phyloP scores from a whole-genome alignment of 2,797 vertebrate genomes.

The Lepus oiostolus region DNA sequence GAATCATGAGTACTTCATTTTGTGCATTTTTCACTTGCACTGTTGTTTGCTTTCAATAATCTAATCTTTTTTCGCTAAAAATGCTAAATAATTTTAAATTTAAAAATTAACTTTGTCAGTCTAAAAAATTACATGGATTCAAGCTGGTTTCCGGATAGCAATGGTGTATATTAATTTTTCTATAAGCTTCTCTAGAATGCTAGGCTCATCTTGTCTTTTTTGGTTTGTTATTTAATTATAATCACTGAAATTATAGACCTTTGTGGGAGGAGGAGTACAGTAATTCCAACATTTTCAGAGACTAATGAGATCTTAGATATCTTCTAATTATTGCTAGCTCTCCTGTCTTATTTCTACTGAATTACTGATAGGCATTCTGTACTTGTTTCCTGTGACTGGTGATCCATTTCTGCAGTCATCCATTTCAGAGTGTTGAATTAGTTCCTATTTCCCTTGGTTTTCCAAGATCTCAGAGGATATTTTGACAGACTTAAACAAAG shows the following conservation, averaged over 20 bases:
- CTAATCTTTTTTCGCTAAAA: conserved; percentile 28
- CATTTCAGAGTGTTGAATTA: neutral
- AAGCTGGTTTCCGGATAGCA: neutral
- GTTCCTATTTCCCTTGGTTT: neutral
- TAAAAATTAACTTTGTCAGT: neutral
- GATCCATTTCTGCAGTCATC: neutral
- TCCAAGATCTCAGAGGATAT: neutral
- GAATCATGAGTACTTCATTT: neutral
- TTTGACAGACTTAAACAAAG: neutral
- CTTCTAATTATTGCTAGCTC: neutral
- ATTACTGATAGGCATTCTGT: neutral
- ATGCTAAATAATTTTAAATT: neutral
- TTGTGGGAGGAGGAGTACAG: neutral
- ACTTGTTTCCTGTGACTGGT: neutral
- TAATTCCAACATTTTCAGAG: neutral
- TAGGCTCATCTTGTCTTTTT: neutral
- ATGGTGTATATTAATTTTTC: neutral
- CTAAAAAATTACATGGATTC: neutral
- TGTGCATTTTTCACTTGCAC: neutral
- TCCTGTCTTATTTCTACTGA: neutral
- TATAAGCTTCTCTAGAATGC: neutral
- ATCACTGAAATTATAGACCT: neutral
- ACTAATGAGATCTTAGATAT: neutral
- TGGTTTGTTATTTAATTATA: neutral
- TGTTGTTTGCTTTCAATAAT: neutral